These are phyloP conservation scores for Oscheius sp. DNA, from an alignment of 2,888 invertebrate species.

Conservation along the genomic window DNA sequence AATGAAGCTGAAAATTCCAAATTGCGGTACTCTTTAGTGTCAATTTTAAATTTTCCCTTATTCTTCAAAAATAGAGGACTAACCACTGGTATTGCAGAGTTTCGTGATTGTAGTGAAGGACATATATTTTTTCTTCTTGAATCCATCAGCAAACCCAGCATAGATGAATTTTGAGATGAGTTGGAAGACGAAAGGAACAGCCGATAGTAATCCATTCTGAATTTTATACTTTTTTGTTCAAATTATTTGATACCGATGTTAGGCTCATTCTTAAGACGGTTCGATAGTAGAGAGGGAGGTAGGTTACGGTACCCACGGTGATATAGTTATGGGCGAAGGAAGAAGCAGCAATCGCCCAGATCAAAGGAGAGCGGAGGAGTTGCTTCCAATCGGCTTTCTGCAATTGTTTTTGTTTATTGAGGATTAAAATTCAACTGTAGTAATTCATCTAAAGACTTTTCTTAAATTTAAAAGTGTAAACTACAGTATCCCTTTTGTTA, in stretches of 20 bases:
- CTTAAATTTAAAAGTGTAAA: no score
- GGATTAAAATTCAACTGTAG: no score
- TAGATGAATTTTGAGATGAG: conserved; percentile 65
- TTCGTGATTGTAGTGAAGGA: conserved; percentile 57
- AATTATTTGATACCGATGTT: not conserved
- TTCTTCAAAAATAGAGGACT: not conserved
- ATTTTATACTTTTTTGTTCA: not conserved
- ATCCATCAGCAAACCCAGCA: conserved; percentile 62
- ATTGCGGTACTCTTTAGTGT: no score
- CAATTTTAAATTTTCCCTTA: no score
- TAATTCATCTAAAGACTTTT: no score
- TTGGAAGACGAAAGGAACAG: conserved; percentile 66
- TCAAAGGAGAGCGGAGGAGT: conserved; percentile 57
- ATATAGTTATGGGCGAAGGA: conserved; percentile 69
- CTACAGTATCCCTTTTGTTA: no score
- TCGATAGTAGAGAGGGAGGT: conserved; percentile 67
- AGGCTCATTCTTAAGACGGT: conserved; percentile 63
- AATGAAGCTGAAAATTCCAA: conserved; percentile 57
- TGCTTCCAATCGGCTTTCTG: conserved; percentile 51
- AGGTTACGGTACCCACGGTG: conserved; percentile 68
- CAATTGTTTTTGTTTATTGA: no score
- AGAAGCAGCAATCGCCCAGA: conserved; percentile 65
- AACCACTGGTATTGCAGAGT: conserved; percentile 65
- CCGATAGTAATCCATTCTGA: conserved; percentile 68
- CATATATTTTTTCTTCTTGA: conserved; percentile 44